Conservation (phyloP, 2,797 vertebrate species). For the Ataeniobius toweri region DNA sequence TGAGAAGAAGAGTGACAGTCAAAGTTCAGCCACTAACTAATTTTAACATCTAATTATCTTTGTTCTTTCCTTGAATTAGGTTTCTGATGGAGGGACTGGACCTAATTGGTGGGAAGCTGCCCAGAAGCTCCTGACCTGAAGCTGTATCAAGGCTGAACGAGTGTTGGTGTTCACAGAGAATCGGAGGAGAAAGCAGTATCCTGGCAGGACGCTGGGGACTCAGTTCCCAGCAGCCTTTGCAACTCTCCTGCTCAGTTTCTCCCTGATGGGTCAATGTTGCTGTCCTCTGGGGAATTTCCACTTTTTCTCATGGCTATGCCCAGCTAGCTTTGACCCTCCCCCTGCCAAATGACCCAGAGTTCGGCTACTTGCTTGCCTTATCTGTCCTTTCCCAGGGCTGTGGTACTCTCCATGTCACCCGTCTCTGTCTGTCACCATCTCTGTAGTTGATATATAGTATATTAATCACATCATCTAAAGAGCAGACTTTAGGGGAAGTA, state of each 20-base stretch:
- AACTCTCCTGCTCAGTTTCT: slow-evolving; percentile 60
- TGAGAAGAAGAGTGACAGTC: slow-evolving; percentile 63
- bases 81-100: slow-evolving; percentile 52
- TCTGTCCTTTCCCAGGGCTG: slow-evolving; percentile 78
- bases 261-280: slow-evolving; percentile 65
- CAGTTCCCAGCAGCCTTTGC: slow-evolving; percentile 86
- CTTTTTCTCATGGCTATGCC: slow-evolving; percentile 81
- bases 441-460: slow-evolving; percentile 46
- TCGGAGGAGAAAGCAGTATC: slow-evolving; percentile 88
- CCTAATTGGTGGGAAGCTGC: slow-evolving; percentile 93
- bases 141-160: slow-evolving; percentile 86
- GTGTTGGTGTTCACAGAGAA: slow-evolving; percentile 64
- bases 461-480: slow-evolving; percentile 43
- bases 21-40: slow-evolving; percentile 89
- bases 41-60: slow-evolving; percentile 84
- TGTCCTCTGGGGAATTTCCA: slow-evolving; percentile 71
- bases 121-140: slow-evolving; percentile 91
- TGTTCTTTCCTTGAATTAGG: slow-evolving; percentile 30
- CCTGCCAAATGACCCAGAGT: slow-evolving; percentile 74
- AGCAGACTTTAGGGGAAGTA: slow-evolving; percentile 29
- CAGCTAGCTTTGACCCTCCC: slow-evolving; percentile 58
- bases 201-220: slow-evolving; percentile 89
- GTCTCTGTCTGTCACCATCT: slow-evolving; percentile 59
- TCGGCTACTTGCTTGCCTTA: slow-evolving; percentile 71
- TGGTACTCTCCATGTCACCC: slow-evolving; percentile 63